These are phyloP conservation scores for Bubalus kerabau DNA, from an alignment of 2,113 vertebrate species.

Conservation along the genomic window DNA sequence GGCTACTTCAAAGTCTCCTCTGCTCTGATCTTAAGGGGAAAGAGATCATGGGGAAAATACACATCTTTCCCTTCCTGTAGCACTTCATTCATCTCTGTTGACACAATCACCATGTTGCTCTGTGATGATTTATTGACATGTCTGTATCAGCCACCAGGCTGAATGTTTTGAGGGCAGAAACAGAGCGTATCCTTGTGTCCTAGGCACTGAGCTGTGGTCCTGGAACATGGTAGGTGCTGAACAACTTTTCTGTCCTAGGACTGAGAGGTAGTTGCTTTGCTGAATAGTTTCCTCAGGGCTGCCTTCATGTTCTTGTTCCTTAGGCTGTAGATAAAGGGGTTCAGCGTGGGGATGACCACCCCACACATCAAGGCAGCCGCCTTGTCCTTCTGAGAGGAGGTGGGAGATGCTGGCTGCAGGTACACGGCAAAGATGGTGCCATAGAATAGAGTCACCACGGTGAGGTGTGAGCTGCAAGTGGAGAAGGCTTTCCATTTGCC, in stretches of 20 bases:
- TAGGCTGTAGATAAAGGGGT: conserved; percentile 62
- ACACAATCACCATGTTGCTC: background rate
- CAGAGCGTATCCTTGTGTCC: background rate
- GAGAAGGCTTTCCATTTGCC: conserved; percentile 58
- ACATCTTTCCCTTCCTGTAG: background rate
- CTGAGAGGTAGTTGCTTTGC: background rate
- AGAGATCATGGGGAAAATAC: background rate
- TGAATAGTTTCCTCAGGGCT: background rate
- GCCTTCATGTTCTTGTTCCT: conserved; percentile 51
- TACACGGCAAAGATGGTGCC: conserved; percentile 16
- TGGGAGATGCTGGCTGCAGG: background rate
- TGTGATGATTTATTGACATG: background rate
- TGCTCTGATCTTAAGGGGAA: background rate
- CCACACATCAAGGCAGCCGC: conserved; percentile 15
- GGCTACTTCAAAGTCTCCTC: background rate
- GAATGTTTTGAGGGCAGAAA: background rate
- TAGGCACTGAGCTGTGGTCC: background rate
- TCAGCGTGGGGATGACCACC: conserved; percentile 41
- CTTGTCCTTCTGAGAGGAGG: background rate
- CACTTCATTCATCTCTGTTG: background rate
- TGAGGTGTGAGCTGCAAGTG: conserved; percentile 21
- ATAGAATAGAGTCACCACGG: conserved; percentile 5
- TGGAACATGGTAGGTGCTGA: fast-evolving
- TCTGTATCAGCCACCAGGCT: background rate
- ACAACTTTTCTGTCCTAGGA: background rate